Base-by-base conservation (phyloP, 2,797 vertebrate species). In the Alectoris magna region DNA sequence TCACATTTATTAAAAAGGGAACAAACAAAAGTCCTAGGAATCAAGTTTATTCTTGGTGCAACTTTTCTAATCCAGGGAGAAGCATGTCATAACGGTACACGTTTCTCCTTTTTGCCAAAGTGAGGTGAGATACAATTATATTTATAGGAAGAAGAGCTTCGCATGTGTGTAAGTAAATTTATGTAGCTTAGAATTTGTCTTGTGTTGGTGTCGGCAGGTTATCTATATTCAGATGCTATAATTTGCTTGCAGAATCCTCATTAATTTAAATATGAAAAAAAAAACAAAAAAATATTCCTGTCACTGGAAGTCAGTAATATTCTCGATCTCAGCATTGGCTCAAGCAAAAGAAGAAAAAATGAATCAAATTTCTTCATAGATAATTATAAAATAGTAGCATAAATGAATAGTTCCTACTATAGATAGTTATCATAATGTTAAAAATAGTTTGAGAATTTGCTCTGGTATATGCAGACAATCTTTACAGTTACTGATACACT, bases 11-110 rank as follows among this genome's bases (percentile, higher is more conserved):
- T 69, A 15, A 22, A 63, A 76, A 80, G 9, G 11, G 8, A 83
- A 58, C 4, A 76, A 67, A 55, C 15, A 39, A 2, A 6, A 24
- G 4, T n/a, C 41, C 14, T 14, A 68, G 58, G 18, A 81, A 23
- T 1, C 14, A 68, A 12, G 1, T 67, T 70, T 81, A 10, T 38
- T 84, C 63, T 67, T 67, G 9, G 2, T 49, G 3, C 1, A 49
- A 15, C 6, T 64, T 87, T 87, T 69, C 7, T 74, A 36, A 83
- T 59, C 6, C 9, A 48, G 59, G 66, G 11, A 44, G 27, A 92
- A 39, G 3, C 39, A 4, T 41, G 4, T 2, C 3, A 1, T 39
- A 48, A 68, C 22, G 18, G 19, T 2, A 23, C 2, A 56, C 38
- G 10, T 71, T 74, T 80, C 22, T 26, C 4, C 2, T 51, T 56